Conservation (phyloP, 2,113 vertebrate species). For the Thunnus maccoyii region DNA sequence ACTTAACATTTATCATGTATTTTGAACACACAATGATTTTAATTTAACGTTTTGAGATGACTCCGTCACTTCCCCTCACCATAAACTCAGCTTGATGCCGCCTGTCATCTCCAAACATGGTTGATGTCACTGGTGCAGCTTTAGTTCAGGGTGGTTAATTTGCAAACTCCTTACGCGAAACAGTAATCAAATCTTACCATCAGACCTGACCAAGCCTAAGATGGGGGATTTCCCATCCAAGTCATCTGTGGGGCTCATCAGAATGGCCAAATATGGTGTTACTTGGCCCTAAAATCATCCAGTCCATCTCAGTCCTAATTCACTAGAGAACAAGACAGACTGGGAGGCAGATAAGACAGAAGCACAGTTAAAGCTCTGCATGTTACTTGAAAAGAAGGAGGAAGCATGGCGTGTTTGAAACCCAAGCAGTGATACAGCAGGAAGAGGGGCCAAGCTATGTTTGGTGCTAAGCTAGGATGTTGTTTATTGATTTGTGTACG, state of each 20-base stretch:
- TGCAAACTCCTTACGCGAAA: constrained; percentile 16
- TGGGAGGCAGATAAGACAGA: neutral
- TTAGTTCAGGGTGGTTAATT: constrained; percentile 12
- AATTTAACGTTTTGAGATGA: neutral
- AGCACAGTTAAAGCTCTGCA: constrained; percentile 18
- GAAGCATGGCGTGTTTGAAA: constrained; percentile 66
- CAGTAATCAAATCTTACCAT: constrained; percentile 42
- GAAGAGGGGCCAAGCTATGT: constrained; percentile 55
- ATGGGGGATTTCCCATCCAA: constrained; percentile 55
- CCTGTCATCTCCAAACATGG: constrained; percentile 20
- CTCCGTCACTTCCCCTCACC: neutral
- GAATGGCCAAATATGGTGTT: constrained; percentile 43
- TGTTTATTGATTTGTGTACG: constrained; percentile 76
- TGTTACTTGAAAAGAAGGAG: constrained; percentile 34
- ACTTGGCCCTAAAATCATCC: constrained; percentile 11
- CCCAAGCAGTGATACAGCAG: constrained; percentile 59
- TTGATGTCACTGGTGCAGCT: neutral
- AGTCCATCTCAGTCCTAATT: constrained; percentile 16
- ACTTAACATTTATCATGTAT: neutral
- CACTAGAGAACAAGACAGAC: constrained; percentile 7
- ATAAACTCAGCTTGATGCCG: neutral
- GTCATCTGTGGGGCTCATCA: constrained; percentile 26
- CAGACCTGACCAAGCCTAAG: constrained; percentile 34
- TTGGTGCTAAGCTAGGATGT: constrained; percentile 64
- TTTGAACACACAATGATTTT: too few relatives aligned